Evolutionary conservation across 2,797 vertebrate genomes (phyloP), one percentile per base, ranked within the genome.

Genomic region (Sebastes matsubarae): DNA sequence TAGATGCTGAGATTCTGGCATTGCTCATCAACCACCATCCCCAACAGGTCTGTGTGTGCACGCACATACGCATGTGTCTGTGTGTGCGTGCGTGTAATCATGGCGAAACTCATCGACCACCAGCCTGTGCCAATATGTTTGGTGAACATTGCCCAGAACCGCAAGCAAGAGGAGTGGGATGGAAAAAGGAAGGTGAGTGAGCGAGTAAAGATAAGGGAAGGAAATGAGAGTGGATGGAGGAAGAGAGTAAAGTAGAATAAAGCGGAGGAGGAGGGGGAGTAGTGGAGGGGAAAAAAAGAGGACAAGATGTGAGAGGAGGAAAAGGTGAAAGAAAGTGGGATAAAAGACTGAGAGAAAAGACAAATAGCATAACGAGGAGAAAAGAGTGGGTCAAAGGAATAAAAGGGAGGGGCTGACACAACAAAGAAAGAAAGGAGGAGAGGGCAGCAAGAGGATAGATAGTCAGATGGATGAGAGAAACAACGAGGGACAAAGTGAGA

Each of bases 81-180:
- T 2, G 34, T 66, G 81, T 10, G 82, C 1, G 30, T 58, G 81
- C 68, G 83, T 81, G 79, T 77, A 91, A 93, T 93, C 78, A 89
- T 79, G 86, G 81, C 50, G 36, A 84, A 90, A 84, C 75, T 84
- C 83, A 85, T 88, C 75, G 80, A 91, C 86, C 90, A 92, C 91
- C 90, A 90, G 81, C 90, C 83, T 90, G 87, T 81, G 89, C 89
- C 90, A 94, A 89, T 91, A 91, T 89, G 90, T 80, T 87, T 72
- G 52, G 63, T 81, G 84, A 90, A 88, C 80, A 88, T 24, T 87
- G 86, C 78, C 87, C 90, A 92, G 82, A 88, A 86, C 60, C 24
- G 68, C 32, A 68, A 89, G 80, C 60, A 82, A 66, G 78, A 73
- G 74, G 66, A 84, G 57, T 67, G 50, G 54, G 65, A 76, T 75